These are phyloP conservation scores for Columba livia DNA, from an alignment of 2,113 vertebrate species.

Conservation along the genomic window DNA sequence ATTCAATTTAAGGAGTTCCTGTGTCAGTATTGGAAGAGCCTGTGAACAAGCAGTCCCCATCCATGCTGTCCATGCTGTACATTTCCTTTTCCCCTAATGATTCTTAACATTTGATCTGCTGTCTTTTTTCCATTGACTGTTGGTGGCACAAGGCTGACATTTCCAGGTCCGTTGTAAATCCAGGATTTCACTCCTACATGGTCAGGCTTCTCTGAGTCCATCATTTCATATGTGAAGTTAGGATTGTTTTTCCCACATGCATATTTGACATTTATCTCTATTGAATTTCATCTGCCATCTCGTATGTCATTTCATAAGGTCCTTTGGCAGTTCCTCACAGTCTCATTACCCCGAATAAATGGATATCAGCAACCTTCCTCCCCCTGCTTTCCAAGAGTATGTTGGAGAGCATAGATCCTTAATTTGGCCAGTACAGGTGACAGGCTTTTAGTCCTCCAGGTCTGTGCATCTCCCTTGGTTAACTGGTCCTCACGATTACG, in stretches of 20 bases:
- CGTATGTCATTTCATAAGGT: conserved; percentile 31
- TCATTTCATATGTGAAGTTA: conserved; percentile 5
- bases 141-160: neutral
- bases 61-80: neutral
- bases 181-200: neutral
- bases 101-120: neutral
- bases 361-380: neutral
- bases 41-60: neutral
- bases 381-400: neutral
- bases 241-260: conserved; percentile 16
- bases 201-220: neutral
- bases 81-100: neutral
- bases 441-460: neutral
- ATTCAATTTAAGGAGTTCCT: neutral
- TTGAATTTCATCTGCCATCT: conserved; percentile 40
- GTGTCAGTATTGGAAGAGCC: neutral
- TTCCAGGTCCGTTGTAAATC: neutral
- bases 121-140: neutral
- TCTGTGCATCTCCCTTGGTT: neutral
- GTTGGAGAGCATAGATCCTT: neutral
- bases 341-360: conserved; percentile 30
- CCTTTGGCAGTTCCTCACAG: conserved; percentile 29
- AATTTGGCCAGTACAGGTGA: neutral
- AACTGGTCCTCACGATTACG: neutral
- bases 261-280: conserved; percentile 48